A percentile compares a stretch with the other conserved stretches of the same genome.
phyloP scores from a whole-genome alignment of 2,113 vertebrate species.

The Corythaixoides concolor region DNA sequence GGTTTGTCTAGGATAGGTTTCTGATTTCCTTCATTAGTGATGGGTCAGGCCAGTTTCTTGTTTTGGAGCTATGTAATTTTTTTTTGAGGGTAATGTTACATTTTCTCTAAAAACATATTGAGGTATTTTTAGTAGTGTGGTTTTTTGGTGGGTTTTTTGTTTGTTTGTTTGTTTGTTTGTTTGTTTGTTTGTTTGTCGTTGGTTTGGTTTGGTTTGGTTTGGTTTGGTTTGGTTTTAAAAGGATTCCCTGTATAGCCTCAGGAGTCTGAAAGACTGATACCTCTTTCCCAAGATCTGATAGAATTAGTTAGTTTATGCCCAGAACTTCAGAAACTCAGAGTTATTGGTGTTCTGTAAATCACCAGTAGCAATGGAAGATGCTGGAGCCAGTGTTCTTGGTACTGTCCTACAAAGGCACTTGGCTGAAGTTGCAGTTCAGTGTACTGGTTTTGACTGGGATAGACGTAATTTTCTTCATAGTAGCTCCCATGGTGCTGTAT shows the following conservation, averaged over 20 bases:
- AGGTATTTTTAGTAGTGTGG: neutral
- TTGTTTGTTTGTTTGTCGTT: neutral
- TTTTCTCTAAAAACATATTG: neutral
- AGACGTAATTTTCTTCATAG: neutral
- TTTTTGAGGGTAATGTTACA: neutral
- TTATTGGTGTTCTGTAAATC: neutral
- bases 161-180: neutral
- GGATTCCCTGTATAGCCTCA: neutral
- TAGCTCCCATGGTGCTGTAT: too few relatives aligned
- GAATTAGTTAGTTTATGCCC: neutral
- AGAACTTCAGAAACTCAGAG: neutral
- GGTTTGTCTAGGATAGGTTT: neutral
- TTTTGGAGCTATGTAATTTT: neutral
- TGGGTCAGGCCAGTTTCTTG: neutral
- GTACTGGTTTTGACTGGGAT: neutral
- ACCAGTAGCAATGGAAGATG: neutral
- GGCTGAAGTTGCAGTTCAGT: neutral
- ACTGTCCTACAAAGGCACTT: neutral
- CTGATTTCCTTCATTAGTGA: neutral
- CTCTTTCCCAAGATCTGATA: neutral
- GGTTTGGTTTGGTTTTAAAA: neutral
- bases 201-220: too few relatives aligned
- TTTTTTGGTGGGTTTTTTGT: too few relatives aligned
- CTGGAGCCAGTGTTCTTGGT: neutral
- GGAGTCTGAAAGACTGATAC: neutral